phyloP scores from a whole-genome alignment of 1,140 invertebrate species.

The Notospermus geniculatus region DNA sequence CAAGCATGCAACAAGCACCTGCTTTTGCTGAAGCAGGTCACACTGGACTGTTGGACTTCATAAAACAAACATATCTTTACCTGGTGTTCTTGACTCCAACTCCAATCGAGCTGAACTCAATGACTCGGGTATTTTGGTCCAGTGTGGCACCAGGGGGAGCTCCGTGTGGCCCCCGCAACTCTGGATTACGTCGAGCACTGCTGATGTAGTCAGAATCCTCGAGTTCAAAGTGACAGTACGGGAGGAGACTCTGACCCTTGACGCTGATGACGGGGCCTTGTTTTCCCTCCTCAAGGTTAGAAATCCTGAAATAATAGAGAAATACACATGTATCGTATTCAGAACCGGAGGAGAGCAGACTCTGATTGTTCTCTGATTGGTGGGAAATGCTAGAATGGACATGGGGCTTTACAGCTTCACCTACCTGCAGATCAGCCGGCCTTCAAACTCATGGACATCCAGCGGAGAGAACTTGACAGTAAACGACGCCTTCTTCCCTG shows the following conservation, averaged over 20 bases:
- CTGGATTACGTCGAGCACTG: conserved; percentile 48
- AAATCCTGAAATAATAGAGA: conserved; percentile 34
- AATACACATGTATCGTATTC: too few relatives aligned
- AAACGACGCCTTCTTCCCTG: conserved; percentile 44
- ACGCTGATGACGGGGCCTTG: conserved; percentile 48
- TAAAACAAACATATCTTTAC: conserved; percentile 36
- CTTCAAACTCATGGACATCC: conserved; percentile 54
- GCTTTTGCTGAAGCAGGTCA: too few relatives aligned
- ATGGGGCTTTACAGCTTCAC: conserved; percentile 7
- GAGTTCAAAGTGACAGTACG: conserved; percentile 57
- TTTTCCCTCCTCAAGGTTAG: conserved; percentile 44
- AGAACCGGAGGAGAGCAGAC: too few relatives aligned
- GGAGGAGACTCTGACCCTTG: conserved; percentile 50
- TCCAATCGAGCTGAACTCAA: conserved; percentile 53
- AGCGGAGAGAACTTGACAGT: conserved; percentile 54
- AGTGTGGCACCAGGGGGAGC: conserved; percentile 47
- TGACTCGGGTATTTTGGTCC: conserved; percentile 53
- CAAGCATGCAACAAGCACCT: too few relatives aligned
- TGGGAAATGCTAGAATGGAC: not conserved
- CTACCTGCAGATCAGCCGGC: conserved; percentile 53
- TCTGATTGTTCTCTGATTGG: not conserved
- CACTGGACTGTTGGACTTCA: too few relatives aligned
- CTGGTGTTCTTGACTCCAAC: conserved; percentile 38
- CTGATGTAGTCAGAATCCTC: conserved; percentile 55
- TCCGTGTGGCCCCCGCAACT: conserved; percentile 47